Percentiles rank a stretch among this genome's conserved stretches.
Evolutionary conservation across 2,113 vertebrate species (phyloP).

Genomic region (Pyrgilauda ruficollis): DNA sequence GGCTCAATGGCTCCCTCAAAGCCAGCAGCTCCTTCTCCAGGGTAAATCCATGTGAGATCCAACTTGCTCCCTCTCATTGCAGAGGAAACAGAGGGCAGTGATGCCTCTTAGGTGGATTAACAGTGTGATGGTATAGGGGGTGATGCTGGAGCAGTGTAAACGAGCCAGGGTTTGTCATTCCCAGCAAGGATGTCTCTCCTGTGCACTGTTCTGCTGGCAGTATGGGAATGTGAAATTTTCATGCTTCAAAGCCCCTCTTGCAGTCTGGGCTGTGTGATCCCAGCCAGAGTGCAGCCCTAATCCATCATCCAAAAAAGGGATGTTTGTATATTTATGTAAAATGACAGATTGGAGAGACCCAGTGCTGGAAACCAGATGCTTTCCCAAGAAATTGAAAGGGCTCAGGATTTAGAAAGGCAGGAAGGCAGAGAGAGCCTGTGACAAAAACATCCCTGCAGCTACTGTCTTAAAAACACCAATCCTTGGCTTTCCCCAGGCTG

Average conservation of each 20-base stretch:
- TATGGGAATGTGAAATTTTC: not conserved
- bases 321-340: conserved; percentile 58
- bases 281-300: conserved; percentile 22
- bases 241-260: conserved; percentile 16
- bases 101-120: not conserved
- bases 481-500: not conserved
- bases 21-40: not conserved
- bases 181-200: not conserved
- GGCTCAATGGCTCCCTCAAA: not conserved
- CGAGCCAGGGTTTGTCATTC: not conserved
- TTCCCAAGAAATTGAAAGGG: conserved; percentile 35
- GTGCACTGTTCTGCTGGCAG: not conserved
- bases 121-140: accelerated
- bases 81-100: not conserved
- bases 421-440: not conserved
- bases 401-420: not conserved
- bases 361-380: conserved; percentile 60
- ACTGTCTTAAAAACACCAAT: not conserved
- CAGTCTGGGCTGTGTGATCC: conserved; percentile 2
- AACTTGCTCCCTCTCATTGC: not conserved
- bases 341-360: conserved; percentile 26
- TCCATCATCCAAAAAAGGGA: conserved; percentile 16
- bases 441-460: not conserved
- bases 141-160: not conserved
- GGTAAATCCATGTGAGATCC: not conserved